These are phyloP conservation scores for Marisa cornuarietis DNA, from an alignment of 1,140 invertebrate species.

Conservation along the genomic window DNA sequence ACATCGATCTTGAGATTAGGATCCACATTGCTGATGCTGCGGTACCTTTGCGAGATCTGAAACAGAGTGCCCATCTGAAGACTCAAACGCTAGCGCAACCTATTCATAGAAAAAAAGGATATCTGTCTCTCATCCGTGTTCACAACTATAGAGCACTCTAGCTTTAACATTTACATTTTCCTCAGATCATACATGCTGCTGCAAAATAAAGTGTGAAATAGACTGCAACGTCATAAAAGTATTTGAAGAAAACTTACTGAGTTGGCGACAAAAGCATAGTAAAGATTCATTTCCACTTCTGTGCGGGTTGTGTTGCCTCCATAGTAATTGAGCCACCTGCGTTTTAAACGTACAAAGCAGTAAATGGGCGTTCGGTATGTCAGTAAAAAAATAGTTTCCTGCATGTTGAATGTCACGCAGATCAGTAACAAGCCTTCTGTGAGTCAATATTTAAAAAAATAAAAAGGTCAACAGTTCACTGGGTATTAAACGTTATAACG, in stretches of 20 bases:
- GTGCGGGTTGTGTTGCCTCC: slow-evolving; percentile 25
- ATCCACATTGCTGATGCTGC: slow-evolving; percentile 27
- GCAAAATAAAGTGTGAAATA: too few relatives aligned
- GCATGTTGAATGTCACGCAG: too few relatives aligned
- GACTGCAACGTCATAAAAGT: too few relatives aligned
- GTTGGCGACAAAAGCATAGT: slow-evolving; percentile 34
- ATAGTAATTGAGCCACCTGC: slow-evolving; percentile 29
- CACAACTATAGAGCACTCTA: too few relatives aligned
- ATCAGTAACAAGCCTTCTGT: too few relatives aligned
- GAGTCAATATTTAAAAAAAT: too few relatives aligned
- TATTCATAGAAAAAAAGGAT: too few relatives aligned
- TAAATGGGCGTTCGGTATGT: neutral
- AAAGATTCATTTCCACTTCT: slow-evolving; percentile 31
- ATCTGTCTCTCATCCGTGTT: too few relatives aligned
- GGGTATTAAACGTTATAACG: too few relatives aligned
- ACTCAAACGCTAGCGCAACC: neutral
- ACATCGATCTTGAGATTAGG: slow-evolving; percentile 26
- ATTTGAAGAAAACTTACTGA: slow-evolving; percentile 22
- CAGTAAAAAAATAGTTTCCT: neutral
- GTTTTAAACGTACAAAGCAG: neutral
- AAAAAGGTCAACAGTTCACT: too few relatives aligned
- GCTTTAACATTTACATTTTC: too few relatives aligned
- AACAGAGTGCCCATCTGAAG: neutral
- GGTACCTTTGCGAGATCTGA: slow-evolving; percentile 32
- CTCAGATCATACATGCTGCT: too few relatives aligned